Base-by-base conservation (phyloP, 1,140 invertebrate genomes). In the Aphelenchoides fujianensis region DNA sequence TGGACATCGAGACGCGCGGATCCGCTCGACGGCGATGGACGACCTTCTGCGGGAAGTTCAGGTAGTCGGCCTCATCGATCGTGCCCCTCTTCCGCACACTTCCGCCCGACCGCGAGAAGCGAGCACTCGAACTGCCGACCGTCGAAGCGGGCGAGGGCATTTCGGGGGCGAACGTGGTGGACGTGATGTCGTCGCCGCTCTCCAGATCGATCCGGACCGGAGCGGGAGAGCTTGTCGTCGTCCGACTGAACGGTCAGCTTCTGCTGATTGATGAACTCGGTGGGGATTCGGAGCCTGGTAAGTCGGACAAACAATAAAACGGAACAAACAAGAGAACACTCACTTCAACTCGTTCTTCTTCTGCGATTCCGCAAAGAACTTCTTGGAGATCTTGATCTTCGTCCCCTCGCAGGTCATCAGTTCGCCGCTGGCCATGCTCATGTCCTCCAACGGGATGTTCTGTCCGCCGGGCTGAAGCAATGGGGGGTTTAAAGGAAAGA, bases 11-110 rank as follows among this genome's bases (percentile, higher is more conserved):
- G 9, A 99, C 93, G 0, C 97, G 89, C 0, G 96, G 96, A 87
- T 99, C 95, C 0, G 95, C 95, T 64, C 96, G 87, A n/a, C 93
- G 87, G 31, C 97, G 87, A 85, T 98, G 96, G 0, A 92, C 92
- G 0, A 92, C 91, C 76, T 84, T 83, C 1, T 57, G 59, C 3
- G 90, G 27, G 88, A 89, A 34, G 88, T 88, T 74, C 90, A 86
- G 53, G 84, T 82, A 36, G 90, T 87, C 61, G 88, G 86, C 79
- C 90, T 91, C 64, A 88, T 90, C 5, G 89, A 74, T 28, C 16
- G 75, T 64, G 27, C 62, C 63, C 9, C 78, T 69, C 32, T 76
- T 77, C 3, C 28, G 34, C 16, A n/a, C 7, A 23, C 19, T 67
- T 48, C n/a, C 16, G 27, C 62, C 61, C 23, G 16, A 5, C 7